These are phyloP conservation scores for Xylocopa sonorina DNA, from an alignment of 1,140 invertebrate genomes.

Conservation along the genomic window DNA sequence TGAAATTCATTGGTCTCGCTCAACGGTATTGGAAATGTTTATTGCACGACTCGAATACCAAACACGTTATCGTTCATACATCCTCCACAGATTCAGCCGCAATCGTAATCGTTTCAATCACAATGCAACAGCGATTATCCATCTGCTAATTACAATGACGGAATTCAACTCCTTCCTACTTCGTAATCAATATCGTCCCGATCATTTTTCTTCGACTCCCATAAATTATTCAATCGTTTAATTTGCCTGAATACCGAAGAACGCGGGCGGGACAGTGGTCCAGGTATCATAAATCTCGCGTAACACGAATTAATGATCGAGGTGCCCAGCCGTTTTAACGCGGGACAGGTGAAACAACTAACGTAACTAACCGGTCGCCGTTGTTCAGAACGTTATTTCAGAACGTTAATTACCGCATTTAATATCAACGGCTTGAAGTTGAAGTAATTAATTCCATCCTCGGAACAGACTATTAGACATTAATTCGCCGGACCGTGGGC, in stretches of 20 bases:
- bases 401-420: constrained; percentile 16
- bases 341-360: constrained; percentile 20
- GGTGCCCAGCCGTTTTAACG: neutral
- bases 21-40: too few species aligned
- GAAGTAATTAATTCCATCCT: constrained; percentile 58
- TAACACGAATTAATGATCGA: neutral
- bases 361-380: neutral
- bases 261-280: neutral
- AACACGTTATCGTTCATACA: too few species aligned
- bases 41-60: too few species aligned
- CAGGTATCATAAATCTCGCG: neutral
- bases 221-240: neutral
- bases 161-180: neutral
- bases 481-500: constrained; percentile 53
- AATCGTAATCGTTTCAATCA: too few species aligned
- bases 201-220: neutral
- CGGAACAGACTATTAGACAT: constrained; percentile 54
- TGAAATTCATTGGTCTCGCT: neutral
- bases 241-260: too few species aligned
- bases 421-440: constrained; percentile 30
- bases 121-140: too few species aligned
- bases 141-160: too few species aligned
- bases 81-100: too few species aligned
- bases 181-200: neutral
- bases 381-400: constrained; percentile 29